Evolutionary conservation across 1,140 invertebrate genomes (phyloP), one percentile per base, ranked within the genome.

Genomic region (Anoplolepis gracilipes): DNA sequence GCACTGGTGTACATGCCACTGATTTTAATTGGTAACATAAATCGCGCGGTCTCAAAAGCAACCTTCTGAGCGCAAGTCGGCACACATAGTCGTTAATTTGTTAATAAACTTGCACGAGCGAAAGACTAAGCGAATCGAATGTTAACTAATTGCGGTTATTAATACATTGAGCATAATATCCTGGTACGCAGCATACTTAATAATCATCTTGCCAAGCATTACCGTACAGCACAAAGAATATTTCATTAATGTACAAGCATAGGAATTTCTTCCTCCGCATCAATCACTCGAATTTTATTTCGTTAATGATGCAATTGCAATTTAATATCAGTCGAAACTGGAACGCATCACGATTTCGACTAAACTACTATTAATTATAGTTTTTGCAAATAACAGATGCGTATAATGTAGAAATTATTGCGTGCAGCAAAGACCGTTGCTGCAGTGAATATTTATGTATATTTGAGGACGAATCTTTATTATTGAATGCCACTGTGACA

Each of bases 131-230:
- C 78, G 78, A 82, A 82, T 82, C 78, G 78, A 82, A 82, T 82
- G 78, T 82, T 82, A 82, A 82, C 78, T 82, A 82, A 82, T 82
- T 82, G 78, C 78, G 67, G 78, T 82, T 82, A 82, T 82, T 82
- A 82, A 67, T 73, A 55, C 67, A 82, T 72, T 28, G 78, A 36
- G 78, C 78, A 82, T 82, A 82, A 82, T 72, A 82, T 82, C 36
- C 53, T 28, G 46, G 42, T 67, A 69, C 62, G 42, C 77, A n/a
- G 64, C 49, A 36, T 33, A 39, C 78, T 82, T 59, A 73, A 81
- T 81, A 70, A 82, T 73, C 67, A 36, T 82, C 78, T 82, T 39
- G 53, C 53, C 67, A 39, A 22, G 25, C 36, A 49, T n/a, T 82
- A 46, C 36, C 4, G 36, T 28, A 39, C n/a, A 53, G 7, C 53